phyloP scores from a whole-genome alignment of 1,140 invertebrate species.

The roundworm (Caenorhabditis elegans) region DNA sequence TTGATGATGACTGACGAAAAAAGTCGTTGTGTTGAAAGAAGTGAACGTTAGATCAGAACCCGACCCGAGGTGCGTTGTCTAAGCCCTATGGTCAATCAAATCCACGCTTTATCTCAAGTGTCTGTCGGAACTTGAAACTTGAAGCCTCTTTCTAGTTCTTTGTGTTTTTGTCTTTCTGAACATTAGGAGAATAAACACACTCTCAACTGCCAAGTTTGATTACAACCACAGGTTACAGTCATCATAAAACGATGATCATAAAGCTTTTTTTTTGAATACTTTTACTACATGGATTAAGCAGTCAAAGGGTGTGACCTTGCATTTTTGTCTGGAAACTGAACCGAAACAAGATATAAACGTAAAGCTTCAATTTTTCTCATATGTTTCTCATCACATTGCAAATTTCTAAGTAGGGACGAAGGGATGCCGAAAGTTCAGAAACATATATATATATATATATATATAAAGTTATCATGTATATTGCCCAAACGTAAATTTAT shows the following conservation, averaged over 20 bases:
- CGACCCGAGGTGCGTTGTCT: neutral
- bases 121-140: slow-evolving; percentile 21
- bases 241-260: neutral
- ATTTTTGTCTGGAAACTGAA: neutral
- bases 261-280: neutral
- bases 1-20: slow-evolving; percentile 25
- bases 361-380: too few species aligned
- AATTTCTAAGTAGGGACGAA: slow-evolving; percentile 16
- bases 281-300: slow-evolving; percentile 3
- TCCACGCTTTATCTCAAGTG: neutral
- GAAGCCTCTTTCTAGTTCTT: neutral
- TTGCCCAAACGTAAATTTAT: neutral
- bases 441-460: too few species aligned
- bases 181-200: neutral
- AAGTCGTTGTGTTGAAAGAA: neutral
- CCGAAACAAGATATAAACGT: neutral
- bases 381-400: too few species aligned
- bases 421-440: neutral
- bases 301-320: neutral
- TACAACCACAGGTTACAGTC: slow-evolving; percentile 11
- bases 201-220: neutral
- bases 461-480: neutral
- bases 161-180: neutral
- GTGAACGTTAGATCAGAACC: slow-evolving; percentile 16
- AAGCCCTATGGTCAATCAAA: slow-evolving; percentile 3